Percentiles rank a stretch among this genome's conserved stretches.
phyloP scores from a whole-genome alignment of 2,797 vertebrate genomes.

The Chelonia mydas region DNA sequence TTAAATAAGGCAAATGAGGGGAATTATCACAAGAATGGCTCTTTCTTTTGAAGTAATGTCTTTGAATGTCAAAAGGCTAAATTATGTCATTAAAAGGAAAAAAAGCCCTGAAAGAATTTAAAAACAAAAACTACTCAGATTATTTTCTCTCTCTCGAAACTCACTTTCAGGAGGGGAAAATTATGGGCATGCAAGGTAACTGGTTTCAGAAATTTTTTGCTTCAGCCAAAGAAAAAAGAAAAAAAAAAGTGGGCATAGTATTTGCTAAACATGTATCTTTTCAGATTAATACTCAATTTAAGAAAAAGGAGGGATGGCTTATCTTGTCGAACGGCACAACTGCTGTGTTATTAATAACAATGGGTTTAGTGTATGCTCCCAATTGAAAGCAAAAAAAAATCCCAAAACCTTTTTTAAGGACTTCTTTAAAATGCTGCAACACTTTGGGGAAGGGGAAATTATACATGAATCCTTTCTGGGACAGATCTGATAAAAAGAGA shows the following conservation, averaged over 20 bases:
- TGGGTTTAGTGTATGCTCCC: not conserved
- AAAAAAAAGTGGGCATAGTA: not conserved
- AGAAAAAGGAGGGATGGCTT: not conserved
- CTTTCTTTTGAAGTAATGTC: not conserved
- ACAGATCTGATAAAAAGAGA: not conserved
- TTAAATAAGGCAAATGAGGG: not conserved
- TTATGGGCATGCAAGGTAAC: not conserved
- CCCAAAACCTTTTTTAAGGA: not conserved
- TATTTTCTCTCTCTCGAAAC: not conserved
- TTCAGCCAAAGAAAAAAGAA: not conserved
- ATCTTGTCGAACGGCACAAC: not conserved
- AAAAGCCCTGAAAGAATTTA: not conserved
- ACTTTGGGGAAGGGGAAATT: not conserved
- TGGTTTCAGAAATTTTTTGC: not conserved
- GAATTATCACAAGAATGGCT: not conserved
- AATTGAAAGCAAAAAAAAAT: not conserved
- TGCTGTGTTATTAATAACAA: not conserved
- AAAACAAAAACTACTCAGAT: not conserved
- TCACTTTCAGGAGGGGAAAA: not conserved
- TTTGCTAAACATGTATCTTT: not conserved
- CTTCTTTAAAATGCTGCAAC: not conserved
- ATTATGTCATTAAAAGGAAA: not conserved
- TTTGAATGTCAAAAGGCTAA: not conserved
- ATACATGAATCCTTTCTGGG: not conserved
- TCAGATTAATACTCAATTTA: not conserved